Conservation (phyloP, 2,888 invertebrate species). For the Brachyopa scutellaris region DNA sequence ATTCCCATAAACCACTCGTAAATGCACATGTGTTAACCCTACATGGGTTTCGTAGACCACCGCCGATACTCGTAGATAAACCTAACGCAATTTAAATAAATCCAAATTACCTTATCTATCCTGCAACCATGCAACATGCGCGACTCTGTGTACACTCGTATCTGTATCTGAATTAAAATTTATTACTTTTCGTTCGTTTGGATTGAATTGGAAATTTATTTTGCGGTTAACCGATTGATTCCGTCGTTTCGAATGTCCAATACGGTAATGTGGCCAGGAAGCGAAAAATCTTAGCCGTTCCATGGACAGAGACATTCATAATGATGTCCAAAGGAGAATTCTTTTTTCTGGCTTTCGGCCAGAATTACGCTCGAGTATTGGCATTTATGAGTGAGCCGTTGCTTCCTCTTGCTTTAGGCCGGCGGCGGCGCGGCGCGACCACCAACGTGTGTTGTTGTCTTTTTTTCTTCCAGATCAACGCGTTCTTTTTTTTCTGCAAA, state of each 20-base stretch:
- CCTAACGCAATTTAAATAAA: slow-evolving; percentile 50
- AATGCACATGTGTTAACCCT: slow-evolving; percentile 6
- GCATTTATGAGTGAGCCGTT: slow-evolving; percentile 30
- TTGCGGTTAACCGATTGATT: slow-evolving; percentile 64
- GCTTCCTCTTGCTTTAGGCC: slow-evolving; percentile 11
- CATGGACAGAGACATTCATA: slow-evolving; percentile 26
- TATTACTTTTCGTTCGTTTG: slow-evolving; percentile 50
- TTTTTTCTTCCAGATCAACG: background rate
- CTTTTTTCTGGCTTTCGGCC: slow-evolving; percentile 52
- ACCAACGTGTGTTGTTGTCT: slow-evolving; percentile 19
- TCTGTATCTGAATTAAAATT: slow-evolving; percentile 51
- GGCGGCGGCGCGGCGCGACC: background rate
- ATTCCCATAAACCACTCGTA: slow-evolving; percentile 27
- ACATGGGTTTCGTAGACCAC: slow-evolving; percentile 47
- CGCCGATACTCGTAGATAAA: background rate
- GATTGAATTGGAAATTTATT: slow-evolving; percentile 57
- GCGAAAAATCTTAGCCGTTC: slow-evolving; percentile 45
- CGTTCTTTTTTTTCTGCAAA: slow-evolving; percentile 18
- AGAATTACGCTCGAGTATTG: slow-evolving; percentile 37
- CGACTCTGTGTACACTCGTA: slow-evolving; percentile 10
- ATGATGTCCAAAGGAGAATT: slow-evolving; percentile 33
- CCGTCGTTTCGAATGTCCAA: slow-evolving; percentile 64
- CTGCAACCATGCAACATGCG: slow-evolving; percentile 19
- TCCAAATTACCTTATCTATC: slow-evolving; percentile 67
- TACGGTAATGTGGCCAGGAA: slow-evolving; percentile 58